A percentile compares a stretch with the other conserved stretches of the same genome.
phyloP scores from a whole-genome alignment of 2,113 vertebrate genomes.

The Alexandromys fortis region DNA sequence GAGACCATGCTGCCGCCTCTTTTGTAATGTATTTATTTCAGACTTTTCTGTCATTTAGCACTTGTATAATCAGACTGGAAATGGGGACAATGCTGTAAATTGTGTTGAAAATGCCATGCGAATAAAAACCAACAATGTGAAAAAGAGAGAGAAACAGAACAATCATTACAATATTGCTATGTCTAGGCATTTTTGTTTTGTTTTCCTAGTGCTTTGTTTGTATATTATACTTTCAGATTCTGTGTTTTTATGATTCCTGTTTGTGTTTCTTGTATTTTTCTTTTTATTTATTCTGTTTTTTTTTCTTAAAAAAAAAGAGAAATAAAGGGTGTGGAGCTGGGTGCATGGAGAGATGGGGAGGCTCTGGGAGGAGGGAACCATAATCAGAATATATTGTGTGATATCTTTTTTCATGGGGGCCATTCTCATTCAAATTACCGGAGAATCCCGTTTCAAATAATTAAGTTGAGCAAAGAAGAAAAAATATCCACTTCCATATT shows the following conservation, averaged over 20 bases:
- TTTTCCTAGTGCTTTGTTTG: background rate
- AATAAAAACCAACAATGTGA: no score
- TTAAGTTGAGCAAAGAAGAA: slow-evolving; percentile 55
- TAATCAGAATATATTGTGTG: background rate
- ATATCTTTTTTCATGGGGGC: background rate
- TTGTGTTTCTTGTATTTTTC: background rate
- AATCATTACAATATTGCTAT: background rate
- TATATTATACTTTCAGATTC: background rate
- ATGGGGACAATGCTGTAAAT: no score
- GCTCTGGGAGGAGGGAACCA: background rate
- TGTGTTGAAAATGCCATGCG: no score
- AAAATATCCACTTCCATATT: slow-evolving; percentile 60
- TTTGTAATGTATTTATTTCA: no score
- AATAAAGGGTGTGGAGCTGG: background rate
- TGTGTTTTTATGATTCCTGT: background rate
- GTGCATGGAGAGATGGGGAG: background rate
- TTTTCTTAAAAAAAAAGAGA: background rate
- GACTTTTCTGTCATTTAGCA: no score
- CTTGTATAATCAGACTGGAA: no score
- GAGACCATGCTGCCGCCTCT: no score
- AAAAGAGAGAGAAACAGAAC: no score
- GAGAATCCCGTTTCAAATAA: background rate
- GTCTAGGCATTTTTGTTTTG: background rate
- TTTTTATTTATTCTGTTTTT: background rate
- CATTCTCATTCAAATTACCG: background rate